These are phyloP conservation scores for Columba livia DNA, from an alignment of 2,113 vertebrate genomes.

Conservation along the genomic window DNA sequence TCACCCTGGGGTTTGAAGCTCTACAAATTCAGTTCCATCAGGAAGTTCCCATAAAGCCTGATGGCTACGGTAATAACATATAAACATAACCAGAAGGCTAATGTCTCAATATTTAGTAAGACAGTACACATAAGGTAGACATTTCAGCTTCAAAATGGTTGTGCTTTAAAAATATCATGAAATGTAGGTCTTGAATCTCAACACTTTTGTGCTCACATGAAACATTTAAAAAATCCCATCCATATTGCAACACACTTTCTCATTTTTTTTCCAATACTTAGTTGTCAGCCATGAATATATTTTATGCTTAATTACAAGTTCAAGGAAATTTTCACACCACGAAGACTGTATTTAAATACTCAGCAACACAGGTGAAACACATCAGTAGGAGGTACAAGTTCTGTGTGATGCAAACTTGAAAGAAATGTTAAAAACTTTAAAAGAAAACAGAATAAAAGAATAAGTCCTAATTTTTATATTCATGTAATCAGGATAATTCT, in stretches of 20 bases:
- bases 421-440: neutral
- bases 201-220: accelerated
- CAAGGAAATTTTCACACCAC: neutral
- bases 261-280: neutral
- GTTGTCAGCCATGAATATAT: neutral
- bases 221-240: neutral
- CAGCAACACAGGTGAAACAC: neutral
- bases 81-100: neutral
- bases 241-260: neutral
- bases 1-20: neutral
- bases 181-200: neutral
- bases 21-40: neutral
- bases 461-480: neutral
- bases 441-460: neutral
- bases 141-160: neutral
- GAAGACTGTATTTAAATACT: neutral
- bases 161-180: neutral
- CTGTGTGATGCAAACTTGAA: neutral
- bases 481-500: neutral
- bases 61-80: neutral
- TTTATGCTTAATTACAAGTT: neutral
- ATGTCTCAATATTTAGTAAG: neutral
- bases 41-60: neutral
- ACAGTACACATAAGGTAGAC: neutral
- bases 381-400: neutral